Conservation (phyloP, 2,113 vertebrate species). For the Castor canadensis region DNA sequence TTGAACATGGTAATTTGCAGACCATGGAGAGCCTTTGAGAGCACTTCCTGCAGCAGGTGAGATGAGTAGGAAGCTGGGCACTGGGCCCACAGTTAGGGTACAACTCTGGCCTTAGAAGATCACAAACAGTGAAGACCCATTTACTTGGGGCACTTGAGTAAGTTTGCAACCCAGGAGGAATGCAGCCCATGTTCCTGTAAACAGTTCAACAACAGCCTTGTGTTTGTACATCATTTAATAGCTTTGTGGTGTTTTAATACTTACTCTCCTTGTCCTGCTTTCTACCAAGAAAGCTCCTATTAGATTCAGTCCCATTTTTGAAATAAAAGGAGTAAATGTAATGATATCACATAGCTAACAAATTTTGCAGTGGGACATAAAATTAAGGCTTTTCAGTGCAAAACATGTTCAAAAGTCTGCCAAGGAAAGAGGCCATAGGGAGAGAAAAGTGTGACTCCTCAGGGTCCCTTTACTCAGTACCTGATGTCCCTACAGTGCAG, state of each 20-base stretch:
- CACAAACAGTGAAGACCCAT: background rate
- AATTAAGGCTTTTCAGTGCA: background rate
- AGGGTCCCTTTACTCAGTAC: background rate
- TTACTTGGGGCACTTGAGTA: background rate
- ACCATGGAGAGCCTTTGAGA: background rate
- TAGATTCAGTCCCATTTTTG: background rate
- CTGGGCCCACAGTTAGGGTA: background rate
- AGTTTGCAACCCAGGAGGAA: background rate
- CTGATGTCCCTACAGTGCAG: fast-evolving
- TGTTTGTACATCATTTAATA: background rate
- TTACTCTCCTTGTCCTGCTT: background rate
- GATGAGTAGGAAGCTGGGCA: no score
- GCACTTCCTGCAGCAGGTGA: background rate
- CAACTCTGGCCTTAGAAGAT: background rate
- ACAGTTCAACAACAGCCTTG: background rate
- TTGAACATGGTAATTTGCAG: background rate
- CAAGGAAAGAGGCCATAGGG: background rate
- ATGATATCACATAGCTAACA: background rate
- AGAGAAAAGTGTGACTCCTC: background rate
- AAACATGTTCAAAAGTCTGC: background rate
- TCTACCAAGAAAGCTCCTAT: background rate
- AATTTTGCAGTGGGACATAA: background rate
- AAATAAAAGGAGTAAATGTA: background rate
- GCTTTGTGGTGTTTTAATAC: background rate
- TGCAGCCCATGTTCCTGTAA: no score